Conservation (phyloP, 2,888 invertebrate species). For the Girardia tigrina region DNA sequence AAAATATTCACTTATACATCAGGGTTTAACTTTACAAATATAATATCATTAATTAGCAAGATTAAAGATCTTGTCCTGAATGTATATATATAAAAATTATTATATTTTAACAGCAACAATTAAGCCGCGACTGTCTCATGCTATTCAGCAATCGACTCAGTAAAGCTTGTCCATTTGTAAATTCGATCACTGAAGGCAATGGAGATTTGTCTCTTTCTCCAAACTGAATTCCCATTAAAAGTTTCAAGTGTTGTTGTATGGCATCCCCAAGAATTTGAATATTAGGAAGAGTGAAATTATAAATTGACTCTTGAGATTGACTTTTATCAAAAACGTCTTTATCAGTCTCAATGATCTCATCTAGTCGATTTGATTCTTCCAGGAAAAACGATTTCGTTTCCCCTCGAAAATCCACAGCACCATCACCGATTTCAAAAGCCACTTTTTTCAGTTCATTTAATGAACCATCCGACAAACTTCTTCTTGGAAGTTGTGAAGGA, state of each 20-base stretch:
- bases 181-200: background rate
- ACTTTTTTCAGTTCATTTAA: background rate
- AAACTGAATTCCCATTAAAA: conserved; percentile 5
- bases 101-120: background rate
- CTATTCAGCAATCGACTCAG: background rate
- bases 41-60: too few relatives aligned
- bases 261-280: conserved; percentile 3
- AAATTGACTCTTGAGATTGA: conserved; percentile 3
- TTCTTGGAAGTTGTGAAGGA: background rate
- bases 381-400: background rate
- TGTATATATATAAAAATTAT: background rate
- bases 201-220: background rate
- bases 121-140: background rate
- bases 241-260: background rate
- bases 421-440: background rate
- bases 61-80: too few relatives aligned
- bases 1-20: too few relatives aligned
- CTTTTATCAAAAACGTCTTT: background rate
- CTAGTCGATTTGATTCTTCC: background rate
- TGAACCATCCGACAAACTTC: conserved; percentile 9
- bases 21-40: too few relatives aligned
- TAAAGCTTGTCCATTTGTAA: background rate
- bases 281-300: conserved; percentile 3
- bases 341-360: background rate
- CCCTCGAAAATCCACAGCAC: background rate